Base-by-base conservation (phyloP, 2,113 vertebrate species). In the Scomber scombrus region DNA sequence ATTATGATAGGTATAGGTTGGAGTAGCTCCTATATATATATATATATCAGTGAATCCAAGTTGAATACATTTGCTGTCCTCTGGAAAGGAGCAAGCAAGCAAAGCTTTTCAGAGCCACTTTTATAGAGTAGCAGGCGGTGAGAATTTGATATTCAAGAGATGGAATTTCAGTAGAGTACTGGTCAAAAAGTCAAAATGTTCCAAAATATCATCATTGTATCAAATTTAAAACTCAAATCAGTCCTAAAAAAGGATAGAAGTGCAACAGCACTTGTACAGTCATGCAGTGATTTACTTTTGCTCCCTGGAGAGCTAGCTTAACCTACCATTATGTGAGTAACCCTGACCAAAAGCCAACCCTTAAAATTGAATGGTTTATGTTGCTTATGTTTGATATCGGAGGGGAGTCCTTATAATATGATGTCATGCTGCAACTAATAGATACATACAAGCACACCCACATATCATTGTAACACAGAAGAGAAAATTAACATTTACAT, bases 381-480 rank as follows among this genome's bases (percentile, higher is more conserved):
- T 34, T 34, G 4, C 31, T 7, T 34, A 7, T 34, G 8, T 34
- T 34, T 7, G 40, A 57, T 19, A 21, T 46, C 19, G 46, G 29
- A 67, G 55, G 43, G 26, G 74, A 67, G 29, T 51, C 45, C 50
- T 40, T 14, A 40, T 18, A n/a, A 52, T 54, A 11, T 56, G 31
- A 63, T 19, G 8, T 23, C 29, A 62, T 62, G 43, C 56, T 19
- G 11, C 3, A 55, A 23, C 34, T 7, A 40, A 40, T 40, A 9
- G 34, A 40, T 40, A 2, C 8, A 40, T 40, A 9, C 34, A 40
- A 40, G 34, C 6, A 40, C 34, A 10, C 8, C 7, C 8, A 40
- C 34, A 16, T 3, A 18, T 3, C 4, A 65, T 10, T 40, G 34
- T 29, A 16, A 50, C 78, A 77, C 19, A 68, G 7, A 13, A 73